Conservation (phyloP, 2,888 invertebrate genomes). For the Taphrorychus bicolor region DNA sequence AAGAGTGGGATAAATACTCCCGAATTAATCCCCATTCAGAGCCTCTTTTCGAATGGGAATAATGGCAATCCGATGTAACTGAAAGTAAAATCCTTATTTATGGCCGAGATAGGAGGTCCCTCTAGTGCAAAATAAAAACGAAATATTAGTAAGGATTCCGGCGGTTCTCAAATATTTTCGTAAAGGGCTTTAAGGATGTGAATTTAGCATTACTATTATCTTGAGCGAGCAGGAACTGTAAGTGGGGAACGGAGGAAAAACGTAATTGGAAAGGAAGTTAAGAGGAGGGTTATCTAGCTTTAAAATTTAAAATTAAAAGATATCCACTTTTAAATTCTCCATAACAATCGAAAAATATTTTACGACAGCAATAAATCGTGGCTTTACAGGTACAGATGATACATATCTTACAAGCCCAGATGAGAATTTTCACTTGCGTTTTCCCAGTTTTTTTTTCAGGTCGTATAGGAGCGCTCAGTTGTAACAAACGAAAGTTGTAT, state of each 20-base stretch:
- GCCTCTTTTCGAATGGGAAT: background rate
- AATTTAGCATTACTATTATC: background rate
- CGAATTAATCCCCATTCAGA: background rate
- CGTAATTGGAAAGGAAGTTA: too few species aligned
- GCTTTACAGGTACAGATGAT: too few species aligned
- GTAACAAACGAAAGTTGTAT: too few species aligned
- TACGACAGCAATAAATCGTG: too few species aligned
- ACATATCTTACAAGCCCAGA: too few species aligned
- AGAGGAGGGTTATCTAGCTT: background rate
- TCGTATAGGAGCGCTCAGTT: too few species aligned
- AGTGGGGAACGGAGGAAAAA: background rate
- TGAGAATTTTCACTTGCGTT: too few species aligned
- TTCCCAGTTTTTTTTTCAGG: too few species aligned
- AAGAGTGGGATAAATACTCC: background rate
- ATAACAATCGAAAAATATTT: too few species aligned
- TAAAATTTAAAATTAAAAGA: too few species aligned
- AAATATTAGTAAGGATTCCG: conserved; percentile 1
- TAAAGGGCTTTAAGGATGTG: background rate
- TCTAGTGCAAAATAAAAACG: background rate
- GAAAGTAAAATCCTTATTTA: conserved; percentile 5
- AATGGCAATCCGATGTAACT: conserved; percentile 6
- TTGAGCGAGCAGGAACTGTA: background rate
- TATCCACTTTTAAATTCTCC: too few species aligned
- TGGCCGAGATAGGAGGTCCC: background rate
- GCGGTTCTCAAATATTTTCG: background rate